phyloP scores from a whole-genome alignment of 2,113 vertebrate genomes.

The Hydrolagus affinis region DNA sequence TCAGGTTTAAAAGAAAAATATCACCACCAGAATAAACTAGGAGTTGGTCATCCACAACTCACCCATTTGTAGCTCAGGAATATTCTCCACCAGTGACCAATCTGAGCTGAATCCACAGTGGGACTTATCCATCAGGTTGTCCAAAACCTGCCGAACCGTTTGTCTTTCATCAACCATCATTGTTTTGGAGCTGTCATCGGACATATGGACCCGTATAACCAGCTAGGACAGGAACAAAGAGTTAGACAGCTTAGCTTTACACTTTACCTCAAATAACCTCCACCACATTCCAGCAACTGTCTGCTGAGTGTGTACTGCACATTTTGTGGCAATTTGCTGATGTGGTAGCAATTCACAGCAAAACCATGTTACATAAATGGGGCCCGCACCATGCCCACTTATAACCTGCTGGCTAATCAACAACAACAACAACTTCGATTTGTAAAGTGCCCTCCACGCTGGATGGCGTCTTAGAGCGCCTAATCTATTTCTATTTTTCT shows the following conservation, averaged over 20 bases:
- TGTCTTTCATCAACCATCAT: constrained; percentile 99
- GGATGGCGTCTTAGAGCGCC: no score
- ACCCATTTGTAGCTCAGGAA: constrained; percentile 96
- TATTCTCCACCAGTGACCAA: constrained; percentile 91
- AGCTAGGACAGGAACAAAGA: constrained; percentile 53
- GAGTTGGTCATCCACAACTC: constrained; percentile 38
- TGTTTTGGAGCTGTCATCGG: constrained; percentile 96
- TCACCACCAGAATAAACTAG: no score
- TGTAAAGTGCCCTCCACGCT: no score
- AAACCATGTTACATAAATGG: no score
- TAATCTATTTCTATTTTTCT: no score
- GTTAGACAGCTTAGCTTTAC: not conserved
- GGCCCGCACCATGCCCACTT: no score
- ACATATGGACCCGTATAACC: constrained; percentile 95
- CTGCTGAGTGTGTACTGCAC: no score
- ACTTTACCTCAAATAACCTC: not conserved
- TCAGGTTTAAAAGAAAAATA: no score
- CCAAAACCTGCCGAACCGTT: constrained; percentile 90
- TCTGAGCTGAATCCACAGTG: constrained; percentile 92
- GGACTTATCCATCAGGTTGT: constrained; percentile 91
- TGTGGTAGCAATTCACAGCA: no score
- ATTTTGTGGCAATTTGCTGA: no score
- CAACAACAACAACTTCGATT: no score
- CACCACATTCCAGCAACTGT: not conserved
- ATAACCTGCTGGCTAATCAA: no score